A percentile compares a stretch with the other conserved stretches of the same genome.
Evolutionary conservation across 2,113 vertebrate genomes (phyloP).

Genomic region (Erythrocercus mccallii): DNA sequence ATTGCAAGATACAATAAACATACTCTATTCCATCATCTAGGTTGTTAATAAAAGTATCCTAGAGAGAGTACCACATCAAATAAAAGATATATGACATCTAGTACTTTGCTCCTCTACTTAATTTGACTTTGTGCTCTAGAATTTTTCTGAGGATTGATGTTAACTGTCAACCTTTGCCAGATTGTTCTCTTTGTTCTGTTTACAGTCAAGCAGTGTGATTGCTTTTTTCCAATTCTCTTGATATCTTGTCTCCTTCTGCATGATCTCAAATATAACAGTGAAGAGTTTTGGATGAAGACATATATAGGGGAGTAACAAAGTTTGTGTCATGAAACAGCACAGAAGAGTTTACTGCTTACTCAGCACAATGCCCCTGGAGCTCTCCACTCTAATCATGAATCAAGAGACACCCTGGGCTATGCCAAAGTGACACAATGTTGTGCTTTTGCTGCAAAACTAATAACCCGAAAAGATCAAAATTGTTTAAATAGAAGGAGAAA

Average conservation of each 20-base stretch:
- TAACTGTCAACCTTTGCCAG: not conserved
- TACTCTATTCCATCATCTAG: not conserved
- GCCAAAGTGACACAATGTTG: not conserved
- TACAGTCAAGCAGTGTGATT: not conserved
- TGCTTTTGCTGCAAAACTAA: not conserved
- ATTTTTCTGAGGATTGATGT: slow-evolving; percentile 22
- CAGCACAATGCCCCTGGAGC: not conserved
- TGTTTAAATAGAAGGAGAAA: not conserved
- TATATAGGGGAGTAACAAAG: not conserved
- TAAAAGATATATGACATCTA: not conserved
- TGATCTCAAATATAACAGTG: not conserved
- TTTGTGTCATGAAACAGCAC: not conserved
- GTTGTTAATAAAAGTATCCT: slow-evolving; percentile 13
- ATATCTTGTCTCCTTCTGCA: not conserved
- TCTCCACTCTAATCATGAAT: not conserved
- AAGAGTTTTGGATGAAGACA: not conserved
- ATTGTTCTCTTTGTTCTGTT: not conserved
- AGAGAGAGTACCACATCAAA: not conserved
- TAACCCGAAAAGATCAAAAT: not conserved
- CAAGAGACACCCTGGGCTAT: not conserved
- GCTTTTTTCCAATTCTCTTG: not conserved
- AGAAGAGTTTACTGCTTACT: not conserved
- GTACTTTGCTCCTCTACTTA: not conserved
- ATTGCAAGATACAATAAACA: not conserved
- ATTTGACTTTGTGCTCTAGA: slow-evolving; percentile 1